phyloP scores from a whole-genome alignment of 2,797 vertebrate genomes.

The Fistularia commersonii region DNA sequence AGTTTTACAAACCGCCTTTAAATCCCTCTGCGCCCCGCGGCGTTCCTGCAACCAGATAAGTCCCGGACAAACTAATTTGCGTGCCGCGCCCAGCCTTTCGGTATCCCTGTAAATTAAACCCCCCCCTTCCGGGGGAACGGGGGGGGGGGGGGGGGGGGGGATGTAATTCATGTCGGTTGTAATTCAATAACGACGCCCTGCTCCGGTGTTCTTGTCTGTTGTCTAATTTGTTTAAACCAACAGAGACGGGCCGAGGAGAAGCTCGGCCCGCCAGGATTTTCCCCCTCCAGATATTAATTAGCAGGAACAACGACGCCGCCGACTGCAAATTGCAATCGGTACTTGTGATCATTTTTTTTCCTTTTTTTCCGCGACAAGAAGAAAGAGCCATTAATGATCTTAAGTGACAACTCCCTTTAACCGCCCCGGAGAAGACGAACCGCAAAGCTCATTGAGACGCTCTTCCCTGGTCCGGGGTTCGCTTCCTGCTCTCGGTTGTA shows the following conservation, averaged over 20 bases:
- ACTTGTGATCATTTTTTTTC: too few species aligned
- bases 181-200: conserved; percentile 71
- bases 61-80: conserved; percentile 66
- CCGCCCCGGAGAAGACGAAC: not conserved
- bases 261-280: conserved; percentile 63
- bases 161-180: conserved; percentile 49
- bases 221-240: conserved; percentile 78
- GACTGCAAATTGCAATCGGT: not conserved
- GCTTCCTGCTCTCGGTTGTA: conserved; percentile 40
- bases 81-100: conserved; percentile 48
- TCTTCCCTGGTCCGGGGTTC: conserved; percentile 7
- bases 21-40: conserved; percentile 42
- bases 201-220: conserved; percentile 67
- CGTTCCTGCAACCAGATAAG: conserved; percentile 35
- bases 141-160: conserved; percentile 21
- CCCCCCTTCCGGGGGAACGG: too few species aligned
- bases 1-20: conserved; percentile 38
- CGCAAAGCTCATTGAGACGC: conserved; percentile 6
- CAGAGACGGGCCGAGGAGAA: conserved; percentile 45
- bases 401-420: too few species aligned
- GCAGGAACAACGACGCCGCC: conserved; percentile 34
- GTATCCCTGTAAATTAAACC: conserved; percentile 55
- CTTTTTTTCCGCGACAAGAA: too few species aligned
- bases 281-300: conserved; percentile 70
- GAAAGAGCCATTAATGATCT: too few species aligned